Evolutionary conservation across 2,113 vertebrate genomes (phyloP), one percentile per base, ranked within the genome.

Genomic region (Anser cygnoides): DNA sequence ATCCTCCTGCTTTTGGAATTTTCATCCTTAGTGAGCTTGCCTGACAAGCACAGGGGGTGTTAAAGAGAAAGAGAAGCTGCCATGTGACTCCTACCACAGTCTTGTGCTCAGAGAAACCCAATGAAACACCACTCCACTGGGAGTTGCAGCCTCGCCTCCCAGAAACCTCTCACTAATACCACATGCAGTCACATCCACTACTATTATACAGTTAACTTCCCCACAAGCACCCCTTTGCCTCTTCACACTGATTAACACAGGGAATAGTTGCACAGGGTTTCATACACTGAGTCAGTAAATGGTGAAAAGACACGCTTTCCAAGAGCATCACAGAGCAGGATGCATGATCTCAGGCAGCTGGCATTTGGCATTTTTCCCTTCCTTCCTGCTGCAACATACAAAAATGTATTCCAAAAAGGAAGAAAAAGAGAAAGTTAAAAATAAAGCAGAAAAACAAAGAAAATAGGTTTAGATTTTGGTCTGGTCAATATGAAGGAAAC

Each of bases 271-370:
- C 44, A 43, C 1, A 3, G 21, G 63, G 26, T 46, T 79, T 37
- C 2, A 0, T 7, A 3, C 8, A 28, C 0, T 41, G 25, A 8
- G 10, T 33, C 28, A 83, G 35, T 7, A 71, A 62, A 80, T 71
- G 11, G 21, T 37, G 65, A 86, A 68, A 59, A 26, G 44, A n/a
- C 14, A 31, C 3, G 14, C 13, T 22, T 77, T 80, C 14, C 33
- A 49, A 86, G 26, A 44, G 39, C 49, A 70, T 2, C 2, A 0
- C 15, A 18, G 0, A 73, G 35, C 2, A 5, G 37, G 73, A 66
- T 33, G 59, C 44, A 43, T 17, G 49, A 50, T 41, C 72, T 65
- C 58, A 76, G 58, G 39, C 58, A 86, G 68, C 4, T 33, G 59
- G 58, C 43, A 61, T 29, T 52, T 39, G 25, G 22, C 13, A 54